A percentile compares a stretch with the other conserved stretches of the same genome.
Conservation (phyloP, 2,888 invertebrate genomes). For the Tipula unca region DNA sequence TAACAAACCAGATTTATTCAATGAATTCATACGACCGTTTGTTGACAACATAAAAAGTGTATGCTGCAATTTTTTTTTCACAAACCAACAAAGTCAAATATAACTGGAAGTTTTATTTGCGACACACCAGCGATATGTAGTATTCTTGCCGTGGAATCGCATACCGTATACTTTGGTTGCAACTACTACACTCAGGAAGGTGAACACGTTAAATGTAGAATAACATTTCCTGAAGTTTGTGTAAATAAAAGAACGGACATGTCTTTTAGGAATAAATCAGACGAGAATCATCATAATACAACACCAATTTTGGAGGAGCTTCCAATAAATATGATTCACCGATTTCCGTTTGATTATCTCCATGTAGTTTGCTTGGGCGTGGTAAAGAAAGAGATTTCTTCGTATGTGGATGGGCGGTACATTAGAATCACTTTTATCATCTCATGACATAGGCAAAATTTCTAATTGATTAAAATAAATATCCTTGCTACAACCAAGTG, state of each 20-base stretch:
- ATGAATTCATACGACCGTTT: not conserved
- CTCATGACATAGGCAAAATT: not conserved
- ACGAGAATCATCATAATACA: conserved; percentile 26
- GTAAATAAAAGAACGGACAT: not conserved
- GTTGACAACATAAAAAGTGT: not conserved
- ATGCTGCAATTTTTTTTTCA: not conserved
- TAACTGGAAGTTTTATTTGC: too few relatives aligned
- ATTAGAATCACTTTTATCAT: too few relatives aligned
- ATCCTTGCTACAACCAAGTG: conserved; percentile 23
- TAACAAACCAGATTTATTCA: not conserved
- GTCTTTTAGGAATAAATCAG: conserved; percentile 21
- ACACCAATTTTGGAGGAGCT: conserved; percentile 25
- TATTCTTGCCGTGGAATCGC: too few relatives aligned
- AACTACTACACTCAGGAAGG: too few relatives aligned
- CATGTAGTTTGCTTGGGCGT: conserved; percentile 27
- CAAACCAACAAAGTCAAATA: not conserved
- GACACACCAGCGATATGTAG: too few relatives aligned
- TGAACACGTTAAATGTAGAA: too few relatives aligned
- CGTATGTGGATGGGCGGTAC: conserved; percentile 20
- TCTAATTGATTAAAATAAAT: conserved; percentile 20
- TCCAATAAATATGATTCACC: conserved; percentile 26
- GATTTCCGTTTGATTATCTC: conserved; percentile 19
- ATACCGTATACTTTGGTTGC: too few relatives aligned
- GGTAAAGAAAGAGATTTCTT: conserved; percentile 26
- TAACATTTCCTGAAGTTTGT: not conserved